Evolutionary conservation across 2,888 invertebrate genomes (phyloP).

Genomic region (Cremastobaeus sp.): DNA sequence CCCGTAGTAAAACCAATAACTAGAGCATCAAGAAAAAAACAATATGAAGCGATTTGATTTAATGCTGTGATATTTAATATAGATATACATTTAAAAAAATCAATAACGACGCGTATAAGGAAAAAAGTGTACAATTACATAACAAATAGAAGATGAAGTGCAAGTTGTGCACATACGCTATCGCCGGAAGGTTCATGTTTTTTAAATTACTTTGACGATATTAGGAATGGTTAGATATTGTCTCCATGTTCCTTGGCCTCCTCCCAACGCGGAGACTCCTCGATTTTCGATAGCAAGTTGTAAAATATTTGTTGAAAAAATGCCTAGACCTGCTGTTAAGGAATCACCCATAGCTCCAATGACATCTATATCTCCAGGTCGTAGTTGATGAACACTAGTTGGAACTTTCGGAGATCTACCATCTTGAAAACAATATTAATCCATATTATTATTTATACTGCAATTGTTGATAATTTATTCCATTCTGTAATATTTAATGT

Average conservation of each 20-base stretch:
- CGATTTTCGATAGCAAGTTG: slow-evolving; percentile 76
- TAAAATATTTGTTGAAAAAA: slow-evolving; percentile 78
- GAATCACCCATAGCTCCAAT: slow-evolving; percentile 83
- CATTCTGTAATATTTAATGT: slow-evolving; percentile 3
- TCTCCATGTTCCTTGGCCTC: slow-evolving; percentile 86
- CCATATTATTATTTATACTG: slow-evolving; percentile 10
- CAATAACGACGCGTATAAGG: too few relatives aligned
- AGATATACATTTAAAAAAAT: too few relatives aligned
- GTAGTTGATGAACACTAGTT: slow-evolving; percentile 80
- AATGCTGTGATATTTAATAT: too few relatives aligned
- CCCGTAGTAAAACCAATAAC: too few relatives aligned
- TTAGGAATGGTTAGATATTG: slow-evolving; percentile 85
- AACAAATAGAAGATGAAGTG: not conserved
- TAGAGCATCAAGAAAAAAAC: too few relatives aligned
- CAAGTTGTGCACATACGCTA: not conserved
- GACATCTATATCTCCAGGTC: slow-evolving; percentile 83
- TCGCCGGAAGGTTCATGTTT: too few relatives aligned
- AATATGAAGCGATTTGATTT: too few relatives aligned
- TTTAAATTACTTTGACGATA: slow-evolving; percentile 84
- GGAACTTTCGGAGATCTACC: slow-evolving; percentile 76
- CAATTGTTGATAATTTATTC: not conserved
- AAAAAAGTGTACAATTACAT: too few relatives aligned
- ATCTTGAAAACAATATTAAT: slow-evolving; percentile 50
- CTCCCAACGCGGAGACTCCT: slow-evolving; percentile 73
- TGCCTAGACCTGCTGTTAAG: slow-evolving; percentile 81